Evolutionary conservation across 2,113 vertebrate species (phyloP).

Genomic region (Rhinoptilus africanus): DNA sequence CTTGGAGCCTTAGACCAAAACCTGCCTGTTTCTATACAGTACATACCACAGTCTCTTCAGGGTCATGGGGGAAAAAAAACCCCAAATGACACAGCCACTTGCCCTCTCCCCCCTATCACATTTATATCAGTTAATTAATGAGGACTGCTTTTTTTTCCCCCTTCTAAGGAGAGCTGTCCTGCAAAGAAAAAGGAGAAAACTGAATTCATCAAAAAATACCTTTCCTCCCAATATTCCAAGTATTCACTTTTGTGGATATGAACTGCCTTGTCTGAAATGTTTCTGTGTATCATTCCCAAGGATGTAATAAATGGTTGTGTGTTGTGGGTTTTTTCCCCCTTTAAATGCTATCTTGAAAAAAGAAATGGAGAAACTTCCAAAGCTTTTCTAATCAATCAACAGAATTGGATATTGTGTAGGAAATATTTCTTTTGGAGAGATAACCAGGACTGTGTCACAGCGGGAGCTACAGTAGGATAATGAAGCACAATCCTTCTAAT

Average conservation of each 20-base stretch:
- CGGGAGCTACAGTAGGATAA: constrained; percentile 24
- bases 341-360: neutral
- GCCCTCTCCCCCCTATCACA: rapidly evolving
- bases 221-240: neutral
- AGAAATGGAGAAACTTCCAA: neutral
- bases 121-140: neutral
- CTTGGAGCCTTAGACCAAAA: neutral
- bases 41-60: neutral
- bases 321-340: neutral
- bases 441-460: neutral
- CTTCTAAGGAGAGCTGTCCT: neutral
- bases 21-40: neutral
- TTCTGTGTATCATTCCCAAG: neutral
- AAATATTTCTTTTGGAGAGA: neutral
- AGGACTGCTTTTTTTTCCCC: neutral
- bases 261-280: neutral
- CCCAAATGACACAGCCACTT: rapidly evolving
- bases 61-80: rapidly evolving
- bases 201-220: rapidly evolving
- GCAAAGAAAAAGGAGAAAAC: neutral
- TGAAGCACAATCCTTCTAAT: constrained; percentile 41
- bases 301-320: neutral
- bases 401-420: neutral
- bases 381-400: neutral
- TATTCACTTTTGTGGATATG: neutral